Conservation (phyloP, 2,888 invertebrate genomes). For the Scaptomyza parva region DNA sequence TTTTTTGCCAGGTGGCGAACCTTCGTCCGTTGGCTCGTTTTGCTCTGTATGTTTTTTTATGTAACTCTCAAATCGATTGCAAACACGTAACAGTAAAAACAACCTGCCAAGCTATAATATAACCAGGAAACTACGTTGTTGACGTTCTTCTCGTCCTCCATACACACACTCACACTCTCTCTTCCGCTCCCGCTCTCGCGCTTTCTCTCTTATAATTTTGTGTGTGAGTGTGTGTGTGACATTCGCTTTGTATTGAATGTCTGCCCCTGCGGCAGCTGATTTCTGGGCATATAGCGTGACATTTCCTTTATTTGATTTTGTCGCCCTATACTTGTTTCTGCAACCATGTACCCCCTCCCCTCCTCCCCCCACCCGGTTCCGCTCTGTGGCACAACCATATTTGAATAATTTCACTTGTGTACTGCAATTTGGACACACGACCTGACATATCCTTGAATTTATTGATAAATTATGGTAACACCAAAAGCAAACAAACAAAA, state of each 20-base stretch:
- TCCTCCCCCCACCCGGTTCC: background rate
- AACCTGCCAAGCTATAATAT: constrained; percentile 55
- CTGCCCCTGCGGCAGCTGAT: constrained; percentile 40
- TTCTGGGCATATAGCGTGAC: constrained; percentile 71
- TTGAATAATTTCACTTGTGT: constrained; percentile 60
- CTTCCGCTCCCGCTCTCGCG: background rate
- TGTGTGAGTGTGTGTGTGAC: constrained; percentile 31
- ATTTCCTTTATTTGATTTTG: constrained; percentile 77
- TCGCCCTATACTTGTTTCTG: constrained; percentile 37
- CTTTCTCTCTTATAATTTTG: constrained; percentile 1
- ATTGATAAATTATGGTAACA: constrained; percentile 60
- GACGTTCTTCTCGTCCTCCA: constrained; percentile 47
- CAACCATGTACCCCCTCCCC: background rate
- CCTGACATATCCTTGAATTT: constrained; percentile 62
- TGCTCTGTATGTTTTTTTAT: constrained; percentile 66
- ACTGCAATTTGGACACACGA: constrained; percentile 46
- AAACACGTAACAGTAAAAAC: constrained; percentile 78
- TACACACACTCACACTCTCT: background rate
- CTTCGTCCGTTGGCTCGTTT: constrained; percentile 4
- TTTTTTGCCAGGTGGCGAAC: constrained; percentile 27
- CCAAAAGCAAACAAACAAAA: too few species aligned
- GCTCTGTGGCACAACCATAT: constrained; percentile 12
- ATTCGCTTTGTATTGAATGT: constrained; percentile 31
- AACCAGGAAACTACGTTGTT: constrained; percentile 62
- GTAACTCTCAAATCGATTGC: constrained; percentile 81